phyloP scores from a whole-genome alignment of 2,797 vertebrate genomes.

The Diplodus sargus region DNA sequence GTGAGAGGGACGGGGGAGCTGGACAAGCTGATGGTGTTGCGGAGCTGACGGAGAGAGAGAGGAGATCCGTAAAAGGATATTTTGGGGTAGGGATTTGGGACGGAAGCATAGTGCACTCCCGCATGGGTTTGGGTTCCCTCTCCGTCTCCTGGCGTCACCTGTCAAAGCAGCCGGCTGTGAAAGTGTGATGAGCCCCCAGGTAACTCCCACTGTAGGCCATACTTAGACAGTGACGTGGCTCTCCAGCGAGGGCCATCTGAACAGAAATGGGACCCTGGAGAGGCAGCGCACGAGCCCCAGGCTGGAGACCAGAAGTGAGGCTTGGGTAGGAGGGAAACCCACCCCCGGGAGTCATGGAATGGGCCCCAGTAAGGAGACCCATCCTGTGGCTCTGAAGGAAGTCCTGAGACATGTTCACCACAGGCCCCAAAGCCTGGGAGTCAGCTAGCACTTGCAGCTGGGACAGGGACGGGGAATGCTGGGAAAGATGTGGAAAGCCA shows the following conservation, averaged over 20 bases:
- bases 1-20: conserved; percentile 55
- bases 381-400: conserved; percentile 87
- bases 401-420: conserved; percentile 86
- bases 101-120: conserved; percentile 61
- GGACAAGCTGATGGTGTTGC: conserved; percentile 59
- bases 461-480: conserved; percentile 81
- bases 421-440: conserved; percentile 86
- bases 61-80: conserved; percentile 78
- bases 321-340: conserved; percentile 79
- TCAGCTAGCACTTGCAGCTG: conserved; percentile 87
- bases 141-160: conserved; percentile 87
- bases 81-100: conserved; percentile 62
- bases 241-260: conserved; percentile 86
- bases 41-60: conserved; percentile 79
- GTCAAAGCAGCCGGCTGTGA: conserved; percentile 88
- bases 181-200: conserved; percentile 84
- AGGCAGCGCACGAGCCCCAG: conserved; percentile 77
- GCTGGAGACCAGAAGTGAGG: conserved; percentile 78
- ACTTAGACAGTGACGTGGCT: conserved; percentile 87
- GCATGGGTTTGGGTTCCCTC: conserved; percentile 70
- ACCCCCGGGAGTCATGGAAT: conserved; percentile 64
- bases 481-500: conserved; percentile 82
- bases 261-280: conserved; percentile 84
- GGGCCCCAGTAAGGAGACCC: conserved; percentile 75
- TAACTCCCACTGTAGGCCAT: conserved; percentile 86